Percentiles rank a stretch among this genome's conserved stretches.
Conservation (phyloP, 2,113 vertebrate genomes). For the Chionodraco myersi region DNA sequence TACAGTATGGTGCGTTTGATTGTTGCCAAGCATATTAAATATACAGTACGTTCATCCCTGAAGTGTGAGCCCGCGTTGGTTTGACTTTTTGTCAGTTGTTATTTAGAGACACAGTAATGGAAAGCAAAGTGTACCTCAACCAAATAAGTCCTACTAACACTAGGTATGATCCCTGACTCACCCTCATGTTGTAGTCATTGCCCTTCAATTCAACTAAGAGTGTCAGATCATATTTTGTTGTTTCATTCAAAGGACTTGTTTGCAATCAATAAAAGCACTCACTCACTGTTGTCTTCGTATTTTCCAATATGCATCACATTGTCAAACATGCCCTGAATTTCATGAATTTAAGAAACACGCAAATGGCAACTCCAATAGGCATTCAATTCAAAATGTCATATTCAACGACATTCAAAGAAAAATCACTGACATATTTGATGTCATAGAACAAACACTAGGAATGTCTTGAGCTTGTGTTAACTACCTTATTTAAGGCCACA, state of each 20-base stretch:
- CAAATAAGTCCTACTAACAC: background rate
- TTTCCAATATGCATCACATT: background rate
- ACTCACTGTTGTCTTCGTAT: background rate
- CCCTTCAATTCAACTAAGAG: background rate
- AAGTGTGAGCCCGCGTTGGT: background rate
- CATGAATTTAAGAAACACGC: background rate
- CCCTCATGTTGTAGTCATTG: background rate
- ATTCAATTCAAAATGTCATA: background rate
- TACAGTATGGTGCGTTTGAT: no score
- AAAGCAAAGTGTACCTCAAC: background rate
- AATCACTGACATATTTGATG: no score
- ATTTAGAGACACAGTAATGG: background rate
- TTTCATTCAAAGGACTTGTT: background rate
- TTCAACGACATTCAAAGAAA: background rate
- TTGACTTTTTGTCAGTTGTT: background rate
- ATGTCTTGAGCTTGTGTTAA: no score
- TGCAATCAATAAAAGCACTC: background rate
- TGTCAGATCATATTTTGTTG: background rate
- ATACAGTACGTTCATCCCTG: no score
- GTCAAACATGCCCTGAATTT: background rate
- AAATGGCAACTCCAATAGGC: background rate
- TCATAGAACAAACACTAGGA: no score
- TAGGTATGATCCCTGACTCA: no score
- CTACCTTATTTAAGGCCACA: no score
- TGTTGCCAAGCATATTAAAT: no score